A percentile compares a stretch with the other conserved stretches of the same genome.
Conservation (phyloP, 2,888 invertebrate genomes). For the Phalangium opilio region DNA sequence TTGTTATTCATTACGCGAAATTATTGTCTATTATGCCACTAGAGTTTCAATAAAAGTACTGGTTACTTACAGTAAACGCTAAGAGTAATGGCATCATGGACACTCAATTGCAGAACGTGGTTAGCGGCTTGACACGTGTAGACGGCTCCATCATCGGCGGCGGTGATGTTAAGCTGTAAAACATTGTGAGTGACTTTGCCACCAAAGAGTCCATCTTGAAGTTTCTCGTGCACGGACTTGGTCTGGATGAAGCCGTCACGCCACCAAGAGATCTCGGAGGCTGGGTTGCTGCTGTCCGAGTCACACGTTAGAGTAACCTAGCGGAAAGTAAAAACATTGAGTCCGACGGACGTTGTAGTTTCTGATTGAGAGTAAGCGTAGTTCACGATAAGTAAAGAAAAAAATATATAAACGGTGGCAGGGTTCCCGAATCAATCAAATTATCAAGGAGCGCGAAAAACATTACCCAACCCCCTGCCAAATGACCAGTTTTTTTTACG, state of each 20-base stretch:
- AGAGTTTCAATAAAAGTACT: too few species aligned
- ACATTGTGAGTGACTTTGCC: conserved; percentile 53
- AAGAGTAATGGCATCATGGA: conserved; percentile 71
- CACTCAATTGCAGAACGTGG: conserved; percentile 60
- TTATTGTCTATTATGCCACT: too few species aligned
- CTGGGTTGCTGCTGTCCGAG: conserved; percentile 80
- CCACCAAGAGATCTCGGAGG: conserved; percentile 76
- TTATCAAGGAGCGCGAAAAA: too few species aligned
- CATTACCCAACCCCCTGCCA: too few species aligned
- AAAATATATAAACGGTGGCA: too few species aligned
- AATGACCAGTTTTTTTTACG: too few species aligned
- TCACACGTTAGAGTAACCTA: conserved; percentile 43
- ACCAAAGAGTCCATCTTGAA: conserved; percentile 47
- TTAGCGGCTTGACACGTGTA: conserved; percentile 88
- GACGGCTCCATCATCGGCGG: conserved; percentile 66
- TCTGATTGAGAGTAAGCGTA: too few species aligned
- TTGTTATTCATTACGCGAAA: too few species aligned
- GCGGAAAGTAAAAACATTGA: neutral
- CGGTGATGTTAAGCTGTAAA: conserved; percentile 12
- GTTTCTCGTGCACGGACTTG: conserved; percentile 38
- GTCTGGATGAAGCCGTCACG: conserved; percentile 60
- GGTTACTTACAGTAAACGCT: conserved; percentile 85
- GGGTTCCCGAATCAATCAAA: too few species aligned
- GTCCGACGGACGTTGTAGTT: too few species aligned
- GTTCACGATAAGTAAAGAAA: too few species aligned